Base-by-base conservation (phyloP, 2,797 vertebrate species). In the Dendrocincla tyrannina region DNA sequence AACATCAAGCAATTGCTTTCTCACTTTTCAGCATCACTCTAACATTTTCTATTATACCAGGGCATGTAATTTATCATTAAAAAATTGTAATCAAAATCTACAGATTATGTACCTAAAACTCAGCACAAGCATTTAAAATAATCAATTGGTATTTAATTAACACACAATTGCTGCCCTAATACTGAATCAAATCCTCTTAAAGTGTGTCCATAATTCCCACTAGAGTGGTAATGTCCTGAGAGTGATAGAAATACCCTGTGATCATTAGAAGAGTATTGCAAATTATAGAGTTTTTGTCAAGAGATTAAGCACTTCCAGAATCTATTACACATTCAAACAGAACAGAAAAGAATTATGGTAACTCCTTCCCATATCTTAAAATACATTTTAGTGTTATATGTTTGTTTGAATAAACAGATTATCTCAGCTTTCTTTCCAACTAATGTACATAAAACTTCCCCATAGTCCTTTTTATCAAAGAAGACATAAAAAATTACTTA, bases 91-190 rank as follows among this genome's bases (percentile, higher is more conserved):
- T 83, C 62, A 82, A 86, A 73, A 89, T 69, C 69, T 86, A 42
- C 17, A 78, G 59, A 73, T 85, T 89, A 35, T 27, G 8, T 44
- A 64, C 37, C 82, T 79, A 76, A 86, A 93, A 76, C 27, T 84
- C 66, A 73, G 62, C 69, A 82, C 69, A 82, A 37, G 44, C n/a
- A 86, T 78, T 95, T 96, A 42, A 93, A 93, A 93, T 95, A 96
- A 97, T 96, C 89, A 96, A 84, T 93, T 85, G 77, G 30, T 91
- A 94, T 93, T 97, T 96, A 97, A 97, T 96, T 97, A 97, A 89
- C 69, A 88, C 47, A 91, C 50, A 94, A 82, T 88, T 85, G 11
- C 66, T 94, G 24, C 17, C 67, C 74, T 95, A 94, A 88, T 91
- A 70, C 52, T 33, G 67, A 90, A 95, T 90, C 77, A 95, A 97